Base-by-base conservation (phyloP, 2,113 vertebrate genomes). In the Dipodomys spectabilis region DNA sequence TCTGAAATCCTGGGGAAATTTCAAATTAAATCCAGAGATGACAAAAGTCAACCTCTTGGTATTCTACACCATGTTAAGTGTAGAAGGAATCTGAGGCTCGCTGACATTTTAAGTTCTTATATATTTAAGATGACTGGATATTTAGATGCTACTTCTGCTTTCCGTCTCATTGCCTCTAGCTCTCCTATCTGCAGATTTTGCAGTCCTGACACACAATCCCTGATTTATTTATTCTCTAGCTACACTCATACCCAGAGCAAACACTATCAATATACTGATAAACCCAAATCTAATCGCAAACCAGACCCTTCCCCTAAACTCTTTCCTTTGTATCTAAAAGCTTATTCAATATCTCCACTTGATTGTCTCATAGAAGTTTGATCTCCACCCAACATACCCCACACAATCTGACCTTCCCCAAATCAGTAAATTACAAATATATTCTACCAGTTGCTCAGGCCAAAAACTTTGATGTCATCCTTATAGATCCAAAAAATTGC, bases 241-340 rank as follows among this genome's bases (percentile, higher is more conserved):
- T 65, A n/a, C 22, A 18, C 5, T 80, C 68, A 86, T 23, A 11
- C 10, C 32, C 62, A 13, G 2, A 39, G 20, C 12, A 82, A 86
- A 65, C 28, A 9, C 39, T 75, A 35, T 49, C 73, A 60, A 49
- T 35, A 57, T 44, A 8, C 28, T 53, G 77, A 91, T 83, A 80
- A 57, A 28, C 82, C n/a, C 15, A 90, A 92, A 75, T 57, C 75
- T 91, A 81, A 81, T 91, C 93, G 88, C 77, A 35, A 93, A 64
- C 32, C 79, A 77, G 30, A 39, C 20, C 28, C 79, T 22, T 30
- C 25, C 22, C 13, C 32, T 71, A 69, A 87, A 65, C 91, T 82
- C 74, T 49, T 89, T 89, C 53, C 83, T 19, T 73, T 53, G 6
- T 78, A 65, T 77, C 80, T 75, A 57, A 60, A 4, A 11, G 6